Base-by-base conservation (phyloP, 2,888 invertebrate genomes). In the Abrostola triplasia region DNA sequence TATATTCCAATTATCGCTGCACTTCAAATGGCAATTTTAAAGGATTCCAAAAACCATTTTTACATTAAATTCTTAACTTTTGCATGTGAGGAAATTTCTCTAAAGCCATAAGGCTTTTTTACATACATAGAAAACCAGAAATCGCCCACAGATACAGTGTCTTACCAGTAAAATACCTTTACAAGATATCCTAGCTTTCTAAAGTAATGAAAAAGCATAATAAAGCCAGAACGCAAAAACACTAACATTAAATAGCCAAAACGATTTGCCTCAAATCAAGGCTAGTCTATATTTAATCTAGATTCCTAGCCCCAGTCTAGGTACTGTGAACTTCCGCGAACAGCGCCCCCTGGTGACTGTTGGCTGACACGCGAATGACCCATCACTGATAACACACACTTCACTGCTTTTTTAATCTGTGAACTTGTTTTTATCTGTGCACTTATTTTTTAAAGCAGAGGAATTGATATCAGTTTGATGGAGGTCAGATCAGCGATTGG, bases 281-380 rank as follows among this genome's bases (percentile, higher is more conserved):
- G 41, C 65, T 65, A 38, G 57, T 58, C 47, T 63, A 56, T 67
- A 57, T 57, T 59, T 63, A 63, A 63, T 63, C 71, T 68, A 74
- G 62, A 65, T 65, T 71, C 47, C 56, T 51, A 71, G 63, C 53
- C 52, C 44, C 13, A 56, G 65, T 55, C 64, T 49, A 61, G 65
- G 74, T 67, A 75, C 65, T 73, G 63, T 65, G 50, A 70, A 67
- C 71, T 83, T 82, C 82, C 77, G 70, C 68, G 77, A 77, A 75
- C 61, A 70, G 41, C 56, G 58, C 74, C 72, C 76, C 58, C 70
- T 67, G 41, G 71, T 59, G 76, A 82, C 74, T 76, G 73, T 67
- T 56, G 50, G 50, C 64, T 65, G 76, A 76, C 84, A 84, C 81
- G 84, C 84, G 74, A 84, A 78, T 69, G 79, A 79, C 74, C 77